phyloP scores from a whole-genome alignment of 64 coral and sea anemone species.

The Montipora capricornis region DNA sequence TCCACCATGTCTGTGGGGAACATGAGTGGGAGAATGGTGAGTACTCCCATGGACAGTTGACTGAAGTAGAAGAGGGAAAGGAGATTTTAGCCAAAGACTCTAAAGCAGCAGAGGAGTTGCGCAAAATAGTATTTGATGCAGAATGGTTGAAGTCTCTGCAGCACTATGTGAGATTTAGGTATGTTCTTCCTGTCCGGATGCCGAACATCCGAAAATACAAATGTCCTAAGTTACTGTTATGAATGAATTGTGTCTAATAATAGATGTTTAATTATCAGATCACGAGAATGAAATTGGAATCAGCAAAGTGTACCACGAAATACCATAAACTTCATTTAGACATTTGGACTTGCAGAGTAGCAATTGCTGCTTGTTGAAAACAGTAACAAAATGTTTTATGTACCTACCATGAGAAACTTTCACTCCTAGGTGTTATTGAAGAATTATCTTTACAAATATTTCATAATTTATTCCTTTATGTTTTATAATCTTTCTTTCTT shows the following conservation, averaged over 20 bases:
- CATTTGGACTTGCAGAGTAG: not conserved
- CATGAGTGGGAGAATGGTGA: constrained; percentile 58
- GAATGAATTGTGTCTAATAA: too few species aligned
- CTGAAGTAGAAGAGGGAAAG: constrained; percentile 36
- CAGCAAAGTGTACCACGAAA: too few species aligned
- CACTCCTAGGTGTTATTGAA: too few species aligned
- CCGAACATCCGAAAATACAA: too few species aligned
- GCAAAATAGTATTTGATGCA: constrained; percentile 34
- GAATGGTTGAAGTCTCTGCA: constrained; percentile 42
- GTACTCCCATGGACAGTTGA: constrained; percentile 48
- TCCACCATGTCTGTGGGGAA: constrained; percentile 53
- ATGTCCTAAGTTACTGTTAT: too few species aligned
- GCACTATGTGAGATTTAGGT: constrained; percentile 68
- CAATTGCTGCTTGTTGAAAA: not conserved
- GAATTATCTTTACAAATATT: too few species aligned
- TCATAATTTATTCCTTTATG: too few species aligned
- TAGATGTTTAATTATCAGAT: too few species aligned
- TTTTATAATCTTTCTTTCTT: too few species aligned
- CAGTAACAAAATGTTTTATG: not conserved
- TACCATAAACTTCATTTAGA: too few species aligned
- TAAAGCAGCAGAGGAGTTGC: constrained; percentile 1
- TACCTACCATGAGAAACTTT: not conserved
- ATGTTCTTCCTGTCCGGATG: not conserved
- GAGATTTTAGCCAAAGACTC: constrained; percentile 4
- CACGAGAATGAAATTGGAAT: too few species aligned